Conservation (phyloP, 2,113 vertebrate genomes). For the human (Homo sapiens) region GRCh38 chr4:32974001-32974500, state of each 20-base stretch:
- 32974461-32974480: background rate
- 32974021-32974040: background rate
- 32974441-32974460: background rate
- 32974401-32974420: background rate
- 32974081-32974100: background rate
- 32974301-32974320: background rate
- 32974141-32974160: background rate
- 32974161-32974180: background rate
- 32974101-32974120: background rate
- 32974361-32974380: background rate
- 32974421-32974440: background rate
- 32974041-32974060: background rate
- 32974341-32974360: background rate
- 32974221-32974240: background rate
- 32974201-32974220: background rate
- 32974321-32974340: background rate
- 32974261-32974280: rapidly evolving
- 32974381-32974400: background rate
- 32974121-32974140: background rate
- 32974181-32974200: background rate
- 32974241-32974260: background rate
- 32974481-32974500: background rate
- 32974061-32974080: background rate
- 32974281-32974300: background rate
- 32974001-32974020: background rate